A percentile compares a stretch with the other conserved stretches of the same genome.
Evolutionary conservation across 2,888 invertebrate species (phyloP).

Genomic region (Lypha dubia): DNA sequence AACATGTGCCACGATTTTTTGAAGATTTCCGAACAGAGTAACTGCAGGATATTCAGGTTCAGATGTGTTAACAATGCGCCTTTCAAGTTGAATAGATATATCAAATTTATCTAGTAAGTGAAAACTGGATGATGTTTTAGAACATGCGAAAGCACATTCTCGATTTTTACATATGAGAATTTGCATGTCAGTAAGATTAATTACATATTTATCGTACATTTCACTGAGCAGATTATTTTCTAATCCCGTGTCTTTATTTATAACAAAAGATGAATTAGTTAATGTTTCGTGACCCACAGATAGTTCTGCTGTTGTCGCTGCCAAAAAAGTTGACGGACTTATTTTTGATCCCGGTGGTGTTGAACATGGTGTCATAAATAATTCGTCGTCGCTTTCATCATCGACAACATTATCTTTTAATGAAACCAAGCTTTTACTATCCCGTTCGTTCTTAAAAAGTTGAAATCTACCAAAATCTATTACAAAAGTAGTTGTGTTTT

Average conservation of each 20-base stretch:
- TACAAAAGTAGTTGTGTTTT: slow-evolving; percentile 90
- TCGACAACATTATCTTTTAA: slow-evolving; percentile 39
- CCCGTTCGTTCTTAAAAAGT: slow-evolving; percentile 79
- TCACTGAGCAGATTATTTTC: slow-evolving; percentile 87
- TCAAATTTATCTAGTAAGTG: slow-evolving; percentile 93
- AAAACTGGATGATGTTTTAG: slow-evolving; percentile 91
- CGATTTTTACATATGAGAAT: slow-evolving; percentile 94
- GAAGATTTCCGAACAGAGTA: slow-evolving; percentile 92
- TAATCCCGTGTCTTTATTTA: slow-evolving; percentile 86
- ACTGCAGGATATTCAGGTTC: slow-evolving; percentile 95
- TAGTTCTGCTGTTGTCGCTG: not conserved
- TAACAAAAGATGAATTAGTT: slow-evolving; percentile 85
- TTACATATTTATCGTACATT: slow-evolving; percentile 90
- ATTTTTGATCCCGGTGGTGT: slow-evolving; percentile 91
- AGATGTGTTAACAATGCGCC: slow-evolving; percentile 90
- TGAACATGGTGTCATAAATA: slow-evolving; percentile 93
- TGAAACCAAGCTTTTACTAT: slow-evolving; percentile 75
- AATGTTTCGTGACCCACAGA: slow-evolving; percentile 77
- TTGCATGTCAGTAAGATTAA: slow-evolving; percentile 93
- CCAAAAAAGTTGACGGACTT: slow-evolving; percentile 85
- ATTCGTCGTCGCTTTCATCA: slow-evolving; percentile 85
- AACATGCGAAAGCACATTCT: slow-evolving; percentile 94
- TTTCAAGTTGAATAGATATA: slow-evolving; percentile 89
- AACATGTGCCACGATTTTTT: slow-evolving; percentile 93
- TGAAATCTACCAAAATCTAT: slow-evolving; percentile 95